Percentiles rank a stretch among this genome's conserved stretches.
Conservation (phyloP, 2,113 vertebrate species). For the Hypocryptadius cinnamomeus region DNA sequence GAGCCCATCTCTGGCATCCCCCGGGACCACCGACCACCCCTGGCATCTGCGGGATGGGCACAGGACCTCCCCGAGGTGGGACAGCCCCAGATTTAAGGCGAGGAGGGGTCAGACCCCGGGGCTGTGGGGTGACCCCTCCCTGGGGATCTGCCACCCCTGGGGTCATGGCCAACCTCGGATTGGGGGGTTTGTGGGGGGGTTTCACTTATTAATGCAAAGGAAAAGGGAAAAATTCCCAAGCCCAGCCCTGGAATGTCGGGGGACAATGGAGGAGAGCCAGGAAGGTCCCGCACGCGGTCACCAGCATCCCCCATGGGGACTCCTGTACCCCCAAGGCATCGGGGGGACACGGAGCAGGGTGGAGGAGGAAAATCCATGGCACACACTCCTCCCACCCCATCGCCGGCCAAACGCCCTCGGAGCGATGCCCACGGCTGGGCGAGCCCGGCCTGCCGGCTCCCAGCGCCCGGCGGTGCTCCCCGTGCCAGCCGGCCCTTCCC, state of each 20-base stretch:
- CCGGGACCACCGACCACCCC: background rate
- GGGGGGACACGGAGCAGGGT: background rate
- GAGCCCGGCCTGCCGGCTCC: constrained; percentile 34
- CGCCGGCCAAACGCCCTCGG: background rate
- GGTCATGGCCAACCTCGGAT: background rate
- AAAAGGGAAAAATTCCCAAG: background rate
- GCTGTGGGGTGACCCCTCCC: background rate
- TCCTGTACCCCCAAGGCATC: background rate
- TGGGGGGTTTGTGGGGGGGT: rapidly evolving
- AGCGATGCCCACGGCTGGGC: background rate
- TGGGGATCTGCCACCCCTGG: background rate
- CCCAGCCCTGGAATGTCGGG: background rate
- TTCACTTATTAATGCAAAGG: background rate
- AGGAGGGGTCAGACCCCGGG: background rate
- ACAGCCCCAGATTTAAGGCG: constrained; percentile 45
- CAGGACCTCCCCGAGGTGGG: background rate
- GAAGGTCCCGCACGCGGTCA: rapidly evolving
- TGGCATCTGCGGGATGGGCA: background rate
- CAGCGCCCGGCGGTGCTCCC: background rate
- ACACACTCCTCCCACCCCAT: background rate
- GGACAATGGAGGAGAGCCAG: background rate
- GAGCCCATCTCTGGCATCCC: background rate
- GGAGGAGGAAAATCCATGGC: background rate
- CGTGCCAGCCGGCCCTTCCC: background rate
- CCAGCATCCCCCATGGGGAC: rapidly evolving